These are phyloP conservation scores for Herminia tarsipennalis DNA, from an alignment of 2,888 invertebrate genomes.

Conservation along the genomic window DNA sequence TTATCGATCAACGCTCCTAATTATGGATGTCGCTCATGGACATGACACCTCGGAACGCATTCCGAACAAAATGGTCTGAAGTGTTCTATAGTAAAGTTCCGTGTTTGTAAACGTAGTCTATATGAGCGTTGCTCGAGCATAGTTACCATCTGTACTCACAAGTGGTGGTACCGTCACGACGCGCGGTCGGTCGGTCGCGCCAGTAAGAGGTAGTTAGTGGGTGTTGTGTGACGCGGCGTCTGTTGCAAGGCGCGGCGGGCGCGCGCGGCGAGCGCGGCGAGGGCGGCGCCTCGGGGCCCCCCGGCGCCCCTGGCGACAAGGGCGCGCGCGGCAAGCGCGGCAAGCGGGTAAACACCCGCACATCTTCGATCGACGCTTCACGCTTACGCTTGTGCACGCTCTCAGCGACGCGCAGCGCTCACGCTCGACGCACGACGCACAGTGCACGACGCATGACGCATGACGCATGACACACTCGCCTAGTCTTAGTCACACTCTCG, in stretches of 20 bases:
- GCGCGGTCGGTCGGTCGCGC: neutral
- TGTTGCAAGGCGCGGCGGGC: constrained; percentile 86
- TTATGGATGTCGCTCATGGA: too few species aligned
- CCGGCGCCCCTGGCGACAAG: constrained; percentile 93
- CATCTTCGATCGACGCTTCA: neutral
- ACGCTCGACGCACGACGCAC: neutral
- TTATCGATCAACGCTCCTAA: too few species aligned
- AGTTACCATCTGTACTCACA: too few species aligned
- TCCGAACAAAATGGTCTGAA: too few species aligned
- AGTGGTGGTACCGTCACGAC: too few species aligned
- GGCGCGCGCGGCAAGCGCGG: constrained; percentile 96
- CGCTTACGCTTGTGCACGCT: neutral
- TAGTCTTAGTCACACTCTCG: constrained; percentile 31
- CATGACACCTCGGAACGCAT: too few species aligned
- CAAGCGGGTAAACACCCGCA: constrained; percentile 91
- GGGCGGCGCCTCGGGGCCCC: constrained; percentile 90
- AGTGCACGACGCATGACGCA: constrained; percentile 19
- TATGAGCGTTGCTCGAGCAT: too few species aligned
- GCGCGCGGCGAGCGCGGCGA: constrained; percentile 93
- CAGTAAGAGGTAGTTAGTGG: neutral
- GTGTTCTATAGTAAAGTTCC: too few species aligned
- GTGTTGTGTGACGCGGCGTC: constrained; percentile 29
- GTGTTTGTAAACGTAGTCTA: too few species aligned
- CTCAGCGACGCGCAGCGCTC: neutral
- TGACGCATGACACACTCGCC: constrained; percentile 29